Percentiles rank a stretch among this genome's conserved stretches.
These are phyloP conservation scores for Sycon ciliatum DNA, from an alignment of 37 sponge, comb jelly and placozoan genomes.

Conservation along the genomic window DNA sequence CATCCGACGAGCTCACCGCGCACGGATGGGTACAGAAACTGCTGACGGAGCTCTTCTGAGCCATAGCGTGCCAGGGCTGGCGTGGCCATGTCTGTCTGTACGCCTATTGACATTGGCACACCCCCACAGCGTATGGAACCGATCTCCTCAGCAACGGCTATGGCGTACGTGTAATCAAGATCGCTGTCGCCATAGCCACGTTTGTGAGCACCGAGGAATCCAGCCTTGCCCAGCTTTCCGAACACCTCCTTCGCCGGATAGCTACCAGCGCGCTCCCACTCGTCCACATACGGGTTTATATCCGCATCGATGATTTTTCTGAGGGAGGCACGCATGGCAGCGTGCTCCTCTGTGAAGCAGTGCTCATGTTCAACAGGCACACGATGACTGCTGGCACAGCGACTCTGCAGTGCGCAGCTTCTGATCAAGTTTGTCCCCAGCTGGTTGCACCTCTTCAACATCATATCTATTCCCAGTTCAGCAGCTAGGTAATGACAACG, in stretches of 20 bases:
- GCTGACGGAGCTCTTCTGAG: conserved; percentile 59
- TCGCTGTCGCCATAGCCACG: conserved; percentile 80
- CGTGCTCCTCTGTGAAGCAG: not conserved
- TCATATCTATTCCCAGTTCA: too few relatives aligned
- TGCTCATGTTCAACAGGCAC: not conserved
- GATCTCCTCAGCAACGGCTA: conserved; percentile 79
- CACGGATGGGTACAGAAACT: conserved; percentile 70
- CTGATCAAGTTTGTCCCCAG: too few relatives aligned
- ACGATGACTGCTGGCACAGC: too few relatives aligned
- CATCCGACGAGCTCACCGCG: conserved; percentile 72
- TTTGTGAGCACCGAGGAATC: conserved; percentile 74
- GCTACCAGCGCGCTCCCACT: conserved; percentile 64
- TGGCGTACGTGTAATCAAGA: conserved; percentile 64
- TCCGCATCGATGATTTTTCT: conserved; percentile 75
- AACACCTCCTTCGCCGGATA: conserved; percentile 80
- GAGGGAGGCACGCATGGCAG: conserved; percentile 30
- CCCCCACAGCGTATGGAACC: conserved; percentile 60
- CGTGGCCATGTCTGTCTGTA: conserved; percentile 83
- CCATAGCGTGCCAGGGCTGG: conserved; percentile 82
- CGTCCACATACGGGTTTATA: conserved; percentile 80
- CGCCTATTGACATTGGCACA: conserved; percentile 92
- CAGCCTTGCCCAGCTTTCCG: conserved; percentile 73
- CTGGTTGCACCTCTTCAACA: too few relatives aligned
- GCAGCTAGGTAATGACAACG: too few relatives aligned
- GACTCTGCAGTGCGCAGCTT: too few relatives aligned